These are phyloP conservation scores for Drusus annulatus DNA, from an alignment of 1,140 invertebrate species.

Conservation along the genomic window DNA sequence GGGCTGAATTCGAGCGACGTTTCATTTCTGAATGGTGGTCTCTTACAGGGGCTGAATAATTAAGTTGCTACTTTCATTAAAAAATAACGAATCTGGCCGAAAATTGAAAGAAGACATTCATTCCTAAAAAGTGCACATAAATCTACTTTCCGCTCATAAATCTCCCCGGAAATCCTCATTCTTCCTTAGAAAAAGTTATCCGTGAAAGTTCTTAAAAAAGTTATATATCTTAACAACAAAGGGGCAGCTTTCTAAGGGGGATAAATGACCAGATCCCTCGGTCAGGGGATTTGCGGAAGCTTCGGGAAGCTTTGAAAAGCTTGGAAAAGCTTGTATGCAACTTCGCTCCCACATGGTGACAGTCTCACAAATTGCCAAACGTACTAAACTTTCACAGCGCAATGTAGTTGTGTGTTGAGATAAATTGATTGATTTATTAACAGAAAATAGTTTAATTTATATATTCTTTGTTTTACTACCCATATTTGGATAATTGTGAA, in stretches of 20 bases:
- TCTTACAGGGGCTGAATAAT: too few species aligned
- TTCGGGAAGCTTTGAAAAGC: neutral
- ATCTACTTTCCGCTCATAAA: neutral
- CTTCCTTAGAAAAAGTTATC: neutral
- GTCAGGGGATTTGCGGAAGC: slow-evolving; percentile 7
- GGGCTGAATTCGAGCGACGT: too few species aligned
- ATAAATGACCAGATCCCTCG: slow-evolving; percentile 12
- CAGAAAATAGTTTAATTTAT: too few species aligned
- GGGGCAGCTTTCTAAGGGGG: slow-evolving; percentile 9
- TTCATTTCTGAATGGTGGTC: too few species aligned
- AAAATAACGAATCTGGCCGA: too few species aligned
- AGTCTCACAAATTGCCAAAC: slow-evolving; percentile 10
- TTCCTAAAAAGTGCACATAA: too few species aligned
- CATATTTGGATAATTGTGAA: too few species aligned
- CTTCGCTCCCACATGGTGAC: neutral
- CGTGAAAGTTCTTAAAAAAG: slow-evolving; percentile 13
- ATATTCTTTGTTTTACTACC: too few species aligned
- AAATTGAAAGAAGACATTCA: too few species aligned
- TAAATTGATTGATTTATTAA: too few species aligned
- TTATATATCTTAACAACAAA: slow-evolving; percentile 15
- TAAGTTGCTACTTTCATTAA: too few species aligned
- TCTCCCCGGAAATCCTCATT: neutral
- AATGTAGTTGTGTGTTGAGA: too few species aligned
- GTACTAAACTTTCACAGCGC: neutral
- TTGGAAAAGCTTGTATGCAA: slow-evolving; percentile 1